Conservation (phyloP, 1,140 invertebrate genomes). For the Drosophila lini region DNA sequence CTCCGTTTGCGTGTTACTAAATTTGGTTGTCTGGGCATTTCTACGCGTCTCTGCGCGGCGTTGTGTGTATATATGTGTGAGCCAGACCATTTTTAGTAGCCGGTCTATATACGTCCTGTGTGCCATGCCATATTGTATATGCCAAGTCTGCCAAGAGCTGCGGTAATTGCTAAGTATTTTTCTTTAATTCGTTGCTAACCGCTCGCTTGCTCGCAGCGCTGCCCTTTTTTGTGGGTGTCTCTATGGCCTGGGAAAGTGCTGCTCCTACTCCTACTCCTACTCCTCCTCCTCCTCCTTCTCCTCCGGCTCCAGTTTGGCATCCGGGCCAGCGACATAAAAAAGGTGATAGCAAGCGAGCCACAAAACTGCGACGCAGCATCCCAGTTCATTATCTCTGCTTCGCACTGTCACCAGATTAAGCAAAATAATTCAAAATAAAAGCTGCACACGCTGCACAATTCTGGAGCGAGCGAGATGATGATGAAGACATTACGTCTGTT, state of each 20-base stretch:
- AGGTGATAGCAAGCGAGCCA: constrained; percentile 35
- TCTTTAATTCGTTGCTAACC: constrained; percentile 39
- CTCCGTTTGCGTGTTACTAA: constrained; percentile 69
- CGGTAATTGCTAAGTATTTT: constrained; percentile 55
- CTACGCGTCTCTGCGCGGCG: constrained; percentile 31
- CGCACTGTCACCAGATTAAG: constrained; percentile 39
- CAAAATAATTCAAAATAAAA: constrained; percentile 27
- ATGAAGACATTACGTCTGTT: constrained; percentile 58
- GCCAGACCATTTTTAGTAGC: constrained; percentile 78
- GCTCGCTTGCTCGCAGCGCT: constrained; percentile 1
- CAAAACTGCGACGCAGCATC: constrained; percentile 35
- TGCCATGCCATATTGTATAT: constrained; percentile 27
- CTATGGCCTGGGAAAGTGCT: constrained; percentile 38
- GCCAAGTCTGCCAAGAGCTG: constrained; percentile 39
- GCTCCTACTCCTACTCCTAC: neutral
- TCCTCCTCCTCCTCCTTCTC: neutral
- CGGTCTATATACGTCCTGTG: constrained; percentile 59
- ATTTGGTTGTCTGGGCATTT: constrained; percentile 82
- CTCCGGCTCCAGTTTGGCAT: constrained; percentile 9
- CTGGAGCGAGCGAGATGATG: constrained; percentile 25
- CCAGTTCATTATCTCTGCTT: constrained; percentile 42
- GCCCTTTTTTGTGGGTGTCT: constrained; percentile 59
- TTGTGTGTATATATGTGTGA: constrained; percentile 42
- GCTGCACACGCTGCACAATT: constrained; percentile 53
- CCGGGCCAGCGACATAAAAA: constrained; percentile 10